Evolutionary conservation across 2,113 vertebrate genomes (phyloP), one percentile per base, ranked within the genome.

Genomic region (Neodontobutis hainanensis): DNA sequence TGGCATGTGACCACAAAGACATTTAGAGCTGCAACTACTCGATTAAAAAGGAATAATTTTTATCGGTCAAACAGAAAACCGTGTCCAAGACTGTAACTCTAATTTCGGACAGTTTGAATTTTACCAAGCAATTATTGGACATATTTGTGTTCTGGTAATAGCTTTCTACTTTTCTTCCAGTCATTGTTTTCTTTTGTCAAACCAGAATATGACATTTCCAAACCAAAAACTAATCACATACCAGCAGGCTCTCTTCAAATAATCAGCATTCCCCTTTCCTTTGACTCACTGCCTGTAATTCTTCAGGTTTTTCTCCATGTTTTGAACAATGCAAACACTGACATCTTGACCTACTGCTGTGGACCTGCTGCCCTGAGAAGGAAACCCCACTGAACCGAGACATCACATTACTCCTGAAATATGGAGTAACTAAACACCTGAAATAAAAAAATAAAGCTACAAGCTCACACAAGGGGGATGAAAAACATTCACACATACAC

Each of bases 321-420:
- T 64, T 19, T 64, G 62, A 75, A 70, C 46, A 61, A 65, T 16
- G 51, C 38, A 57, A 68, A 66, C 15, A 38, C 52, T 77, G 68
- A 76, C 76, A 65, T 51, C 55, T 7, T 77, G 83, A 77, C 79
- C 77, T 71, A 74, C 64, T 82, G 65, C 56, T 70, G 56, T 65
- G 68, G 56, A 75, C 80, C 48, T 51, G 70, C 60, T 68, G 61
- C 64, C 62, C 27, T 38, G 14, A 52, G 45, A 12, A 58, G 70
- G 68, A 80, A 81, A 80, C 43, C 57, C 65, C 11, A 53, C 43
- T 59, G 63, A 55, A 61, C 34, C 51, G 14, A 64, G 35, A 64
- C 44, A 47, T 61, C 49, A 63, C 27, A 45, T 70, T 14, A 53
- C 46, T 10, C 4, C 34, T 73, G 48, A 47, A 34, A 68, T 50